These are phyloP conservation scores for Nemurella pictetii DNA, from an alignment of 2,888 invertebrate genomes.

Conservation along the genomic window DNA sequence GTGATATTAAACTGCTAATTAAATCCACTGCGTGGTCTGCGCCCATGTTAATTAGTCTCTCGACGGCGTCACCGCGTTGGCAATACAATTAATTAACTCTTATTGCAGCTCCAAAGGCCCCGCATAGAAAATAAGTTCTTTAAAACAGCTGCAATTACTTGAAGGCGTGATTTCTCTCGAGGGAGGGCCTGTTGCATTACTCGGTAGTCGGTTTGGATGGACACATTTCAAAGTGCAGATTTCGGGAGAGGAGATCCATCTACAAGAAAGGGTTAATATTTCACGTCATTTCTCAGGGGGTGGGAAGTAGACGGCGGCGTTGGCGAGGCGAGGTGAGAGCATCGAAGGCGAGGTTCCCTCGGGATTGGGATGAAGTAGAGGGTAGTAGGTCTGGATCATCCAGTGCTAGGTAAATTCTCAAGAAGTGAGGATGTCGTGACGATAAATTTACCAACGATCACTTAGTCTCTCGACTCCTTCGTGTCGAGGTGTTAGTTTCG, in stretches of 20 bases:
- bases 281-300: neutral
- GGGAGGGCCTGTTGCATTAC: neutral
- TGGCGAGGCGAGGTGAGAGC: neutral
- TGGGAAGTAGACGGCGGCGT: neutral
- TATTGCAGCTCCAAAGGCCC: too few species aligned
- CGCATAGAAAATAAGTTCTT: too few species aligned
- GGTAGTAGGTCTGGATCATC: neutral
- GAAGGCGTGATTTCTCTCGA: neutral
- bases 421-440: neutral
- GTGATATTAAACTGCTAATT: too few species aligned
- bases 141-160: too few species aligned
- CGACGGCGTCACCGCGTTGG: too few species aligned
- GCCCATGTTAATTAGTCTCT: too few species aligned
- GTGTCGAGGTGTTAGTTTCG: neutral
- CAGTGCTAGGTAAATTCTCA: neutral
- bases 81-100: too few species aligned
- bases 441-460: neutral
- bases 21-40: too few species aligned
- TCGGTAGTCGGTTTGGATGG: too few species aligned
- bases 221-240: neutral
- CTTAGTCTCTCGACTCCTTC: neutral
- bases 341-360: neutral
- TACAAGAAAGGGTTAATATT: slow-evolving; percentile 4
- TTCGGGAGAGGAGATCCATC: neutral
- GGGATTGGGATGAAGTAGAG: neutral